Conservation (phyloP, 2,888 invertebrate genomes). For the Zygothrica quintamaculata region DNA sequence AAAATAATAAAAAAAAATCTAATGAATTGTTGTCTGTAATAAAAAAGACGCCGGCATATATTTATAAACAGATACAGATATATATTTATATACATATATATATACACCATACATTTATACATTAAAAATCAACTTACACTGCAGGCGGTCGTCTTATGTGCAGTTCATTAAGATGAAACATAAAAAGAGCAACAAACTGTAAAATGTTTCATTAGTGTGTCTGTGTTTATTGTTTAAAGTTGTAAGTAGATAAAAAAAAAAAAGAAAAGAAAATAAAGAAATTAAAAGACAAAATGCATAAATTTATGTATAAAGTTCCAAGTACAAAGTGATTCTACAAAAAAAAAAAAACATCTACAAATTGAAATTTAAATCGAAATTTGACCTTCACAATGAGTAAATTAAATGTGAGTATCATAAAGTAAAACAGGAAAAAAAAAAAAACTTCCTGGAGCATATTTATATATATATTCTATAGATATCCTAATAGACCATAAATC, state of each 20-base stretch:
- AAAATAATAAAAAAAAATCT: no score
- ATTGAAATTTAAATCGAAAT: slow-evolving; percentile 15
- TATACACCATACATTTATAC: no score
- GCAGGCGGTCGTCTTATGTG: slow-evolving; percentile 66
- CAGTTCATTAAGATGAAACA: slow-evolving; percentile 29
- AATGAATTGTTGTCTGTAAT: no score
- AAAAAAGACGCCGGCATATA: slow-evolving; percentile 62
- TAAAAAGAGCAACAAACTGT: slow-evolving; percentile 29
- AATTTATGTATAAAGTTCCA: slow-evolving; percentile 22
- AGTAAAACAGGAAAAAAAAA: no score
- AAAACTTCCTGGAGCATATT: no score
- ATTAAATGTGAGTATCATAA: slow-evolving; percentile 80
- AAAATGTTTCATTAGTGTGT: slow-evolving; percentile 7
- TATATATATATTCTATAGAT: neutral
- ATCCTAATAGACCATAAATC: neutral
- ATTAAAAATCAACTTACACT: no score
- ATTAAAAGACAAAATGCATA: slow-evolving; percentile 15
- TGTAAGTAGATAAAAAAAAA: slow-evolving; percentile 23
- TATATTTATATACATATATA: no score
- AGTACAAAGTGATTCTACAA: slow-evolving; percentile 17
- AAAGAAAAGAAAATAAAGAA: neutral
- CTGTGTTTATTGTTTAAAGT: slow-evolving; percentile 32
- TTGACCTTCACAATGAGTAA: slow-evolving; percentile 67
- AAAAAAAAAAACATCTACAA: slow-evolving; percentile 26
- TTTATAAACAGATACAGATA: slow-evolving; percentile 81